A percentile compares a stretch with the other conserved stretches of the same genome.
phyloP scores from a whole-genome alignment of 1,140 invertebrate species.

The Anastatus disparis region DNA sequence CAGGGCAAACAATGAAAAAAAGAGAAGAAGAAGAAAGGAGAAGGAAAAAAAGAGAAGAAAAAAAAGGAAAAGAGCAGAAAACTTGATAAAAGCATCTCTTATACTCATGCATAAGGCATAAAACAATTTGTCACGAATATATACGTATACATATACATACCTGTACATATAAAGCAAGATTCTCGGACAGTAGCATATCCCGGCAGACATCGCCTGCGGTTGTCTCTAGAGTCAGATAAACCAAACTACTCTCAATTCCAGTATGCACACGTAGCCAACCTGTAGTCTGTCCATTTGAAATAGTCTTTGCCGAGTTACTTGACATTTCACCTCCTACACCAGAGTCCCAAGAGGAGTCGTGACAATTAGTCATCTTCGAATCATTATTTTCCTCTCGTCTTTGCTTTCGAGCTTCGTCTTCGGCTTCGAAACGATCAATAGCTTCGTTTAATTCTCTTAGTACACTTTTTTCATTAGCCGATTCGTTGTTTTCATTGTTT shows the following conservation, averaged over 20 bases:
- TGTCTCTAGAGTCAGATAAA: conserved; percentile 71
- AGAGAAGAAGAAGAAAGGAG: too few relatives aligned
- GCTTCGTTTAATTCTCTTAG: conserved; percentile 59
- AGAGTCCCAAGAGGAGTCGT: conserved; percentile 63
- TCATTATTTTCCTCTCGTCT: conserved; percentile 19
- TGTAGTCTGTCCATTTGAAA: too few relatives aligned
- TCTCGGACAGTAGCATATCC: conserved; percentile 69
- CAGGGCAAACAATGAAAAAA: too few relatives aligned
- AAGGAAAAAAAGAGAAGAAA: too few relatives aligned
- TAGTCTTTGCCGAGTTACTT: neutral
- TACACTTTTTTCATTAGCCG: conserved; percentile 52
- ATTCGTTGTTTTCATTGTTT: neutral
- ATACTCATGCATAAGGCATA: too few relatives aligned
- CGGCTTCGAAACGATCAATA: conserved; percentile 56
- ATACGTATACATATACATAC: too few relatives aligned
- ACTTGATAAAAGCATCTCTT: too few relatives aligned
- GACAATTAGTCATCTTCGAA: conserved; percentile 44
- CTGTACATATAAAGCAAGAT: conserved; percentile 73
- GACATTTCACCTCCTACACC: conserved; percentile 59
- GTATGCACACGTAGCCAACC: conserved; percentile 73
- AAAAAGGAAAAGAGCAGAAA: too few relatives aligned
- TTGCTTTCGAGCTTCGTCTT: neutral
- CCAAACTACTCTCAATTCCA: conserved; percentile 70
- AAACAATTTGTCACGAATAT: too few relatives aligned
- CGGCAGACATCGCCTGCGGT: conserved; percentile 71